phyloP scores from a whole-genome alignment of 92 coral and sea anemone species.

The Siderastrea siderea region DNA sequence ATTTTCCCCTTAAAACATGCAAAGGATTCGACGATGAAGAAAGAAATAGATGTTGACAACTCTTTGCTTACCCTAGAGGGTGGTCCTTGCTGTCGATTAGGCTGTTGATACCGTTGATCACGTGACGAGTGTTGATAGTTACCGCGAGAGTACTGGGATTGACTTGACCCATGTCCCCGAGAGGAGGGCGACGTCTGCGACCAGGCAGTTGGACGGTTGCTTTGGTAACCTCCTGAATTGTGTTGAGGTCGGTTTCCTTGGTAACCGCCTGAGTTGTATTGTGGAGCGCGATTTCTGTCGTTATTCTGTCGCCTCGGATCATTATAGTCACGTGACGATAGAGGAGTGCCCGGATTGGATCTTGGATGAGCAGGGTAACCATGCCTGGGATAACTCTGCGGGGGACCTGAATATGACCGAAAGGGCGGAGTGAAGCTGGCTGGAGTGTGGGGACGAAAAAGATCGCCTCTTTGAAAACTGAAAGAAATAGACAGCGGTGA shows the following conservation, averaged over 20 bases:
- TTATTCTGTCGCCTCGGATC: conserved; percentile 58
- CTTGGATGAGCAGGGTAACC: conserved; percentile 36
- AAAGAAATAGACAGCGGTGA: not conserved
- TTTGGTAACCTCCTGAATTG: conserved; percentile 39
- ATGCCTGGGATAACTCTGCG: conserved; percentile 55
- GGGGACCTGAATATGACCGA: conserved; percentile 43
- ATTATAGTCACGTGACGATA: conserved; percentile 55
- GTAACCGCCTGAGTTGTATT: conserved; percentile 52
- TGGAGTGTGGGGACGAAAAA: conserved; percentile 45
- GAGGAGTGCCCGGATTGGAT: conserved; percentile 68
- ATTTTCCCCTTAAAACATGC: too few species aligned
- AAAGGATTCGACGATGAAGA: too few species aligned
- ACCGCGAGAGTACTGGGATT: conserved; percentile 33
- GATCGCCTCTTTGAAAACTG: conserved; percentile 47
- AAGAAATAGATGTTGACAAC: not conserved
- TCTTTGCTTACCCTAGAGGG: conserved; percentile 54
- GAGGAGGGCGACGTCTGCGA: conserved; percentile 24
- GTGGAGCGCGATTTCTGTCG: conserved; percentile 41
- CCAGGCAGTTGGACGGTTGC: conserved; percentile 44
- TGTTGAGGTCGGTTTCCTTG: conserved; percentile 24
- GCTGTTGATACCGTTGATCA: conserved; percentile 43
- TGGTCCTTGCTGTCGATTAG: conserved; percentile 18
- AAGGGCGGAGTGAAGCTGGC: conserved; percentile 35
- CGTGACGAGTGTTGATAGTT: conserved; percentile 35
- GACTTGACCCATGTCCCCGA: conserved; percentile 33